Evolutionary conservation across 92 coral and sea anemone genomes (phyloP).

Genomic region (Palythoa grandiflora): DNA sequence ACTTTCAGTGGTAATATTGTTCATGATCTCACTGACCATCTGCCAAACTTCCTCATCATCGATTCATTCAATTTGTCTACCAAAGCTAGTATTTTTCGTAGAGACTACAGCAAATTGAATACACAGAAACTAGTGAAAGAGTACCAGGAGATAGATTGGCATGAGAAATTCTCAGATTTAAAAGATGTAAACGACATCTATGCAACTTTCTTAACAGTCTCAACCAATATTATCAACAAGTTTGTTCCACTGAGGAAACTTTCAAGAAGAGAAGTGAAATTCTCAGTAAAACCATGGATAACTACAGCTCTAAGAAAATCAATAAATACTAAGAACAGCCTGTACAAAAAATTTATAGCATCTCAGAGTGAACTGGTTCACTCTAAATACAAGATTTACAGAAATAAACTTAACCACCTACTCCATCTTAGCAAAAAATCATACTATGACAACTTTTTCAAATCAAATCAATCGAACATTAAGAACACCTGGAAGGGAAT

Average conservation of each 20-base stretch:
- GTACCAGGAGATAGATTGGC: slow-evolving; percentile 43
- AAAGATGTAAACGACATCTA: slow-evolving; percentile 56
- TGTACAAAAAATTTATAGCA: slow-evolving; percentile 52
- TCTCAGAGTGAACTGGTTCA: slow-evolving; percentile 22
- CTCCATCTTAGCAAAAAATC: slow-evolving; percentile 53
- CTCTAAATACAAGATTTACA: slow-evolving; percentile 46
- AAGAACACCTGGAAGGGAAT: slow-evolving; percentile 64
- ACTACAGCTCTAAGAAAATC: slow-evolving; percentile 58
- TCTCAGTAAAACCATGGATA: slow-evolving; percentile 63
- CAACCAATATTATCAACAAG: slow-evolving; percentile 45
- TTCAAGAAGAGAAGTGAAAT: slow-evolving; percentile 56
- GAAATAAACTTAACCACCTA: slow-evolving; percentile 57
- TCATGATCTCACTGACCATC: neutral
- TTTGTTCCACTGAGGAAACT: slow-evolving; percentile 60
- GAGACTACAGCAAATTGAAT: slow-evolving; percentile 20
- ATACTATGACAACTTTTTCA: slow-evolving; percentile 50
- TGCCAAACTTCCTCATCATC: neutral
- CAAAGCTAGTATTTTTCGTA: slow-evolving; percentile 3
- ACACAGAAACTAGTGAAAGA: slow-evolving; percentile 3
- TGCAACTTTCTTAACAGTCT: slow-evolving; percentile 47
- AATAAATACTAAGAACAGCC: slow-evolving; percentile 47
- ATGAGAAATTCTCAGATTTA: slow-evolving; percentile 1
- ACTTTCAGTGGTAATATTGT: slow-evolving; percentile 35
- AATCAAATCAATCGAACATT: slow-evolving; percentile 39
- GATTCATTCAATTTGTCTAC: neutral